Conservation (phyloP, 2,888 invertebrate species). For the Rhopalosiphum nymphaeae region DNA sequence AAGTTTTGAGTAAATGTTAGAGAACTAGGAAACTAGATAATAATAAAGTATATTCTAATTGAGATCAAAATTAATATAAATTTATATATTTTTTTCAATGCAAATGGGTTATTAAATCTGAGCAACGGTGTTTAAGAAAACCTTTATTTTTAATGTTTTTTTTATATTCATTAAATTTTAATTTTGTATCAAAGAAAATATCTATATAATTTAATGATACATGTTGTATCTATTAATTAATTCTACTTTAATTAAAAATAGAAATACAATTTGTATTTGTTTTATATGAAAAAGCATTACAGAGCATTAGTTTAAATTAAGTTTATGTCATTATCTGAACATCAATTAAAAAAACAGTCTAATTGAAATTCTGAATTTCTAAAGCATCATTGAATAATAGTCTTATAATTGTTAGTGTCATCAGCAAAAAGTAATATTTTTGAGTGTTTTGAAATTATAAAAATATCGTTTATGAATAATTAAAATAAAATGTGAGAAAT, state of each 20-base stretch:
- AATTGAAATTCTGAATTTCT: too few species aligned
- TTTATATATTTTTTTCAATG: background rate
- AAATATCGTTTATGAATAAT: too few species aligned
- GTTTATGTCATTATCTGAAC: background rate
- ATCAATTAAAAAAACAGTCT: background rate
- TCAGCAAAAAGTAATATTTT: too few species aligned
- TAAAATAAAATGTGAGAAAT: too few species aligned
- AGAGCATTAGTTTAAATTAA: background rate
- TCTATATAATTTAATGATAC: background rate
- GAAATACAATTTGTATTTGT: background rate
- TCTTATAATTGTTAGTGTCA: too few species aligned
- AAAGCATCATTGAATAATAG: too few species aligned
- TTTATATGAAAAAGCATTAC: slow-evolving; percentile 5
- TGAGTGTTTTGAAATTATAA: too few species aligned
- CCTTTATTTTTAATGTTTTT: background rate
- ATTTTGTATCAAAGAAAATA: background rate
- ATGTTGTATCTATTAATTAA: background rate
- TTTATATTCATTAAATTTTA: background rate
- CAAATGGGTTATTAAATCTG: background rate
- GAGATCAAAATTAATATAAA: background rate
- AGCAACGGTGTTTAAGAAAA: background rate
- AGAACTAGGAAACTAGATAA: background rate
- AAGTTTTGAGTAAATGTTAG: background rate
- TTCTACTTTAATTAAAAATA: background rate
- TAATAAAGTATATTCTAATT: background rate